Conservation (phyloP, 2,888 invertebrate species). For the Aphodius sticticus region DNA sequence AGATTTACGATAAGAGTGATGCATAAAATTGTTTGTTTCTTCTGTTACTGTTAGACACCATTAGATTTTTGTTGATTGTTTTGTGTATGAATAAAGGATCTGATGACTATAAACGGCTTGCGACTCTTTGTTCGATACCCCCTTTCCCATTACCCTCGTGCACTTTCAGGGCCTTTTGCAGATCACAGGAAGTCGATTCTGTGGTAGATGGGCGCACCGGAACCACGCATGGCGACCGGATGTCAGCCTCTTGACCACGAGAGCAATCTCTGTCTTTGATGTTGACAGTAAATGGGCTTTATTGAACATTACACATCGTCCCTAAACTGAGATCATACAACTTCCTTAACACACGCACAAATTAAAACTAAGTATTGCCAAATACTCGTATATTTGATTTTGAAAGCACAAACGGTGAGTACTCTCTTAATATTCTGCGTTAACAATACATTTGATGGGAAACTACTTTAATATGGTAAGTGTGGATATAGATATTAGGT, state of each 20-base stretch:
- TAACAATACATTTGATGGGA: no score
- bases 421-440: no score
- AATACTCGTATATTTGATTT: no score
- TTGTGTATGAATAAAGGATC: conserved; percentile 32
- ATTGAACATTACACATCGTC: neutral
- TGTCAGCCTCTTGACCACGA: conserved; percentile 45
- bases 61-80: conserved; percentile 9
- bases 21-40: conserved; percentile 13
- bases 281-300: conserved; percentile 17
- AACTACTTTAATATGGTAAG: no score
- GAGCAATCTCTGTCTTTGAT: conserved; percentile 46
- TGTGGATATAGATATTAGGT: no score
- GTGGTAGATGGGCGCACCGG: conserved; percentile 35
- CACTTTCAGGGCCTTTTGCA: neutral
- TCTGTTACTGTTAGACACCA: conserved; percentile 7
- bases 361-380: neutral
- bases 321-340: neutral
- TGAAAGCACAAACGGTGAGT: no score
- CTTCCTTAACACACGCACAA: neutral
- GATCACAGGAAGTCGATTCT: conserved; percentile 39
- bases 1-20: conserved; percentile 32
- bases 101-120: conserved; percentile 7
- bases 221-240: conserved; percentile 39
- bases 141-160: conserved; percentile 21
- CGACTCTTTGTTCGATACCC: neutral